Evolutionary conservation across 2,113 vertebrate genomes (phyloP).

Genomic region (Epinephelus fuscoguttatus): DNA sequence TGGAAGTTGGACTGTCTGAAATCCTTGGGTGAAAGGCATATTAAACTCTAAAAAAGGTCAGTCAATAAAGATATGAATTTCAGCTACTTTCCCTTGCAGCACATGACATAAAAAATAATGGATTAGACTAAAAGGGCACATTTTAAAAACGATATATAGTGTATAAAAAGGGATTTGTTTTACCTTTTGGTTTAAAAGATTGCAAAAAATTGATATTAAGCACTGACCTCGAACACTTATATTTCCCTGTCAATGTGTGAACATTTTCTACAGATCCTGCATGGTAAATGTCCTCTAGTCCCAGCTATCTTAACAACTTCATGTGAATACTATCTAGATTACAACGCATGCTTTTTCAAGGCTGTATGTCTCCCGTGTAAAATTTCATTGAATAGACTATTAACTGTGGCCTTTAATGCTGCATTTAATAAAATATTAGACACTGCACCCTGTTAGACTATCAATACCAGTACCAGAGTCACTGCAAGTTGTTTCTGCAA

Average conservation of each 20-base stretch:
- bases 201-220: not conserved
- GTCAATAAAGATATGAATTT: not conserved
- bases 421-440: conserved; percentile 46
- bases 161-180: not conserved
- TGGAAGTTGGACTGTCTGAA: not conserved
- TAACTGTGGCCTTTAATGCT: conserved; percentile 44
- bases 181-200: not conserved
- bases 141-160: not conserved
- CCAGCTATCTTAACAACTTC: conserved; percentile 7
- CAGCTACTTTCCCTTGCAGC: not conserved
- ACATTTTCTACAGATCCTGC: not conserved
- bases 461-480: conserved; percentile 2
- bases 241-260: not conserved
- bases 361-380: conserved; percentile 39
- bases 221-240: conserved; percentile 9
- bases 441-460: conserved; percentile 29
- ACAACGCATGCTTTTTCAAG: conserved; percentile 72
- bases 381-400: conserved; percentile 54
- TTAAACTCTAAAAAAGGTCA: not conserved
- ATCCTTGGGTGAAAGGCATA: not conserved
- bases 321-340: conserved; percentile 35
- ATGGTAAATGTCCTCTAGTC: not conserved
- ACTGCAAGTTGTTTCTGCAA: conserved; percentile 27
- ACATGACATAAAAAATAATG: not conserved
- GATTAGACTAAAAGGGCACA: not conserved